Evolutionary conservation across 1,140 invertebrate genomes (phyloP), one percentile per base, ranked within the genome.

Genomic region (Lutraria rhynchaena): DNA sequence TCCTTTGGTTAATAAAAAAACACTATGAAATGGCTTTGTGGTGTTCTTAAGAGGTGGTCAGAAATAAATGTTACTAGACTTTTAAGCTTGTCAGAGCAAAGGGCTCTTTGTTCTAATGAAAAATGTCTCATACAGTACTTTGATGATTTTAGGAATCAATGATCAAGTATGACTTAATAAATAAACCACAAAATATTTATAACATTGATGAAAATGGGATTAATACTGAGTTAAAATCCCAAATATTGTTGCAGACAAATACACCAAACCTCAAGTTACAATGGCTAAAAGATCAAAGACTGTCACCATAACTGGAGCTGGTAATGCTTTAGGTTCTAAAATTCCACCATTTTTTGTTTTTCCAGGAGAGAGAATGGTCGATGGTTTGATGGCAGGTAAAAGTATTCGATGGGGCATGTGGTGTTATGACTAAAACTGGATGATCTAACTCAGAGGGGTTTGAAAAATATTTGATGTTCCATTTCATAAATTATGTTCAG

Each of bases 141-240:
- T 51, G 31, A 73, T 55, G 53, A 55, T 53, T 73, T 51, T 35
- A 73, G 7, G 51, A 44, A 73, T 55, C 29, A 31, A 17, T 73
- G 27, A n/a, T 19, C n/a, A 53, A 73, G 44, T 57, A 35, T 35
- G 53, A 73, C 35, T 19, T 27, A 53, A 57, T 17, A n/a, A 57
- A 31, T 73, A 22, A 51, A 53, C n/a, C n/a, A n/a, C n/a, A n/a
- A n/a, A n/a, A n/a, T n/a, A n/a, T n/a, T n/a, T n/a, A n/a, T n/a
- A n/a, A 53, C 51, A 53, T 53, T 9, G 51, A 53, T 53, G 51
- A 53, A 53, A 53, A 53, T 17, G 51, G 51, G 7, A 53, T 53
- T n/a, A 53, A 53, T n/a, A 9, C n/a, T 11, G n/a, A 53, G 24
- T 53, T n/a, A 5, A 53, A 53, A n/a, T 24, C 51, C 4, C 51